Evolutionary conservation across 1,140 invertebrate genomes (phyloP), one percentile per base, ranked within the genome.

Genomic region (Colletes gigas): DNA sequence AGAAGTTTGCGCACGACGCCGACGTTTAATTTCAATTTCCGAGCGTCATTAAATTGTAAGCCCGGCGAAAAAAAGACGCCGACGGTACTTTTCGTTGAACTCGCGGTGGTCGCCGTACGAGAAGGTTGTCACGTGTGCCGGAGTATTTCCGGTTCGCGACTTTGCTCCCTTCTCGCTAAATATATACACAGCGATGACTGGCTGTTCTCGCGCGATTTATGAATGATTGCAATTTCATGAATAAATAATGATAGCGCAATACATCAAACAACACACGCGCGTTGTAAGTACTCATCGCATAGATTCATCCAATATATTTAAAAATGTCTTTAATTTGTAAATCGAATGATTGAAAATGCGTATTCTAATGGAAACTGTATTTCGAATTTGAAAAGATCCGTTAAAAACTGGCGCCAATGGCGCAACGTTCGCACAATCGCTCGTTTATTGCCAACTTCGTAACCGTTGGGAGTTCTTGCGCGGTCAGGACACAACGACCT

Each of bases 381-480:
- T 44, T 44, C 44, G 19, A 50, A 52, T 21, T 50, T 21, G 9
- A 4, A 2, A 10, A 41, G 10, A 19, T 8, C 12, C 19, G 14
- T 50, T 15, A 9, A 21, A 68, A 30, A 47, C 9, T 6, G 6
- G 9, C 44, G 44, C 44, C 44, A 47, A 52, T 30, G 10, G 44
- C 50, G 47, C 65, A 73, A 81, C 52, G 55, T 81, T 73, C 66
- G 17, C 67, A 84, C 68, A 82, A 85, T 70, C 77, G 78, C 19
- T 73, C 69, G 57, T 83, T 87, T 81, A 83, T 83, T 71, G 50
- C 55, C 15, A 68, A 59, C 67, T 47, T 62, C 72, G 60, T 74
- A 78, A 82, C 71, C 62, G 52, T 80, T 52, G 12, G 44, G 15
- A 63, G 41, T 84, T 75, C 52, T 71, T 62, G 14, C 14, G 30